Conservation (phyloP, 2,113 vertebrate genomes). For the Odontesthes bonariensis region DNA sequence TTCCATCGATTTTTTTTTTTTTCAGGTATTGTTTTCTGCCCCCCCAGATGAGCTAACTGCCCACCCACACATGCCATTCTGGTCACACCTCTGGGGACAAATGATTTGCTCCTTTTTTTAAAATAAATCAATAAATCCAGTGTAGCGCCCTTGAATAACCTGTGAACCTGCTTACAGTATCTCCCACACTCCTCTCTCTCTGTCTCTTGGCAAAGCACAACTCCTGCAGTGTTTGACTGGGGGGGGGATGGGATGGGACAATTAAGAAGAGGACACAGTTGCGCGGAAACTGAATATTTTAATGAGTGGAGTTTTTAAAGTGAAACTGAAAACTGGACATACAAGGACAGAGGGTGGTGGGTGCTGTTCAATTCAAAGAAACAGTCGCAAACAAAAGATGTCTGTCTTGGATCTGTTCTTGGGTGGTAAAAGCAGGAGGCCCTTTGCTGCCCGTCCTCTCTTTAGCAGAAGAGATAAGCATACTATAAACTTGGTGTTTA, state of each 20-base stretch:
- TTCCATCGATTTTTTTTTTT: no score
- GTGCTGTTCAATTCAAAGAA: background rate
- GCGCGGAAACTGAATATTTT: background rate
- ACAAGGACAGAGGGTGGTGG: background rate
- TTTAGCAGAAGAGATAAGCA: background rate
- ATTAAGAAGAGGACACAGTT: background rate
- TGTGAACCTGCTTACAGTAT: background rate
- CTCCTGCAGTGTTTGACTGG: constrained; percentile 2
- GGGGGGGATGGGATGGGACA: background rate
- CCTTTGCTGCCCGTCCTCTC: background rate
- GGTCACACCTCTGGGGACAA: no score
- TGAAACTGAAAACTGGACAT: background rate
- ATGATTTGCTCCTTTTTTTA: background rate
- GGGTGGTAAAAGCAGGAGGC: background rate
- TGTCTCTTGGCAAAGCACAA: constrained; percentile 2
- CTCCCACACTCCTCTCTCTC: background rate
- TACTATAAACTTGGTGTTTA: background rate
- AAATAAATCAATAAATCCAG: no score
- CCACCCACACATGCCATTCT: no score
- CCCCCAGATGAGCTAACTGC: no score
- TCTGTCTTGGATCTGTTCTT: no score
- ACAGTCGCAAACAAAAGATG: background rate
- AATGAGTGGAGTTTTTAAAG: background rate
- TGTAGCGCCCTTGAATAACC: background rate
- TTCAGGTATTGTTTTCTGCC: no score